Conservation (phyloP, 2,113 vertebrate species). For the Pipa parva region DNA sequence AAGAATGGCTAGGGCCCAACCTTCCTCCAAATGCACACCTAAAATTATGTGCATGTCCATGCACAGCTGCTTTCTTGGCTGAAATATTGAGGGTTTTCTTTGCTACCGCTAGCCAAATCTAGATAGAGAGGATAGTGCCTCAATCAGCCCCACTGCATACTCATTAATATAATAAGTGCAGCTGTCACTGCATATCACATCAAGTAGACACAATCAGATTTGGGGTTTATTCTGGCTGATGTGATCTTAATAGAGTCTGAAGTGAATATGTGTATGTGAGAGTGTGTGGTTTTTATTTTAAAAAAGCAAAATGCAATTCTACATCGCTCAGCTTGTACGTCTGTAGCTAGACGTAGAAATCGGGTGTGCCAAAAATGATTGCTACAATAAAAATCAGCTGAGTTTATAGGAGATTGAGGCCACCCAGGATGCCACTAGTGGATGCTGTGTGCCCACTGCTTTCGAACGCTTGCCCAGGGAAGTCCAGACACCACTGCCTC, state of each 20-base stretch:
- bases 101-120: too few species aligned
- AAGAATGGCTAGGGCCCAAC: too few species aligned
- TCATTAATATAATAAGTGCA: conserved; percentile 66
- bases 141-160: conserved; percentile 55
- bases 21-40: too few species aligned
- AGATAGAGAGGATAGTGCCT: neutral
- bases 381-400: neutral
- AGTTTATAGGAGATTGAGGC: too few species aligned
- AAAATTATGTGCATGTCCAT: too few species aligned
- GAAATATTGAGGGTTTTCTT: too few species aligned
- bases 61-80: too few species aligned
- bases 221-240: conserved; percentile 43
- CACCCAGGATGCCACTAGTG: too few species aligned
- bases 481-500: too few species aligned
- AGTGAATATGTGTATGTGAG: neutral
- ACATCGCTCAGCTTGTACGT: neutral
- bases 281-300: neutral
- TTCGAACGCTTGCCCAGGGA: too few species aligned
- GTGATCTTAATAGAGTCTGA: conserved; percentile 29
- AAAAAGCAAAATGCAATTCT: neutral
- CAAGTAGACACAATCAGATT: conserved; percentile 48
- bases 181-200: conserved; percentile 55
- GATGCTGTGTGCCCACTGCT: too few species aligned
- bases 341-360: neutral
- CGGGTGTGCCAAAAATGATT: neutral